Evolutionary conservation across 2,888 invertebrate species (phyloP).

Genomic region (Tetramorium bicarinatum): DNA sequence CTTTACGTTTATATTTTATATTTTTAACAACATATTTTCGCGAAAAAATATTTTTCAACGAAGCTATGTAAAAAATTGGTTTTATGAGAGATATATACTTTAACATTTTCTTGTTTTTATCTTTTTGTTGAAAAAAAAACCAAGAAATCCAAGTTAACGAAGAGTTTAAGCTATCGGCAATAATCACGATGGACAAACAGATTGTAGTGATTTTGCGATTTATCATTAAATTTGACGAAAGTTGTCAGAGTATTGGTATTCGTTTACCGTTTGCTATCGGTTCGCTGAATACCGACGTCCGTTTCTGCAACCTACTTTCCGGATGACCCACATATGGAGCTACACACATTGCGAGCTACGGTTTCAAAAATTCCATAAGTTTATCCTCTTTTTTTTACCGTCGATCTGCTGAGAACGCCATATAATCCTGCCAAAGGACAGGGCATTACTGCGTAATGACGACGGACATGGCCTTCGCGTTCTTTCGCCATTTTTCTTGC

Average conservation of each 20-base stretch:
- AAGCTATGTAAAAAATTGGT: neutral
- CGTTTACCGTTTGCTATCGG: slow-evolving; percentile 56
- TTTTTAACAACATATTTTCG: slow-evolving; percentile 9
- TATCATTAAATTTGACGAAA: slow-evolving; percentile 69
- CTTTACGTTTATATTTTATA: neutral
- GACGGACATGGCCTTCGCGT: neutral
- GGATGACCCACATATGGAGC: slow-evolving; percentile 24
- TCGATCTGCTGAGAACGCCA: slow-evolving; percentile 40
- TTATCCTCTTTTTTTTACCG: slow-evolving; percentile 45
- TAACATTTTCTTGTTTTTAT: neutral
- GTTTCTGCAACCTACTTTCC: slow-evolving; percentile 45
- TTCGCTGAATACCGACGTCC: slow-evolving; percentile 17
- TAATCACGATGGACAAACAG: neutral
- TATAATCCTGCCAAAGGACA: slow-evolving; percentile 48
- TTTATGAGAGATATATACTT: neutral
- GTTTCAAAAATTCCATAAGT: slow-evolving; percentile 63
- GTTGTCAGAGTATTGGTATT: slow-evolving; percentile 52
- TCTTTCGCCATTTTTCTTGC: slow-evolving; percentile 13
- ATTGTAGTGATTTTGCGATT: slow-evolving; percentile 26
- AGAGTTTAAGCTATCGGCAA: neutral
- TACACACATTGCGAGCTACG: slow-evolving; percentile 26
- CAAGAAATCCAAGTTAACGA: neutral
- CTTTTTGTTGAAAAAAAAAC: neutral
- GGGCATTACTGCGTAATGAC: slow-evolving; percentile 48
- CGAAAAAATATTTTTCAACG: neutral